Evolutionary conservation across 2,888 invertebrate genomes (phyloP).

Genomic region (Drosophila siamana): DNA sequence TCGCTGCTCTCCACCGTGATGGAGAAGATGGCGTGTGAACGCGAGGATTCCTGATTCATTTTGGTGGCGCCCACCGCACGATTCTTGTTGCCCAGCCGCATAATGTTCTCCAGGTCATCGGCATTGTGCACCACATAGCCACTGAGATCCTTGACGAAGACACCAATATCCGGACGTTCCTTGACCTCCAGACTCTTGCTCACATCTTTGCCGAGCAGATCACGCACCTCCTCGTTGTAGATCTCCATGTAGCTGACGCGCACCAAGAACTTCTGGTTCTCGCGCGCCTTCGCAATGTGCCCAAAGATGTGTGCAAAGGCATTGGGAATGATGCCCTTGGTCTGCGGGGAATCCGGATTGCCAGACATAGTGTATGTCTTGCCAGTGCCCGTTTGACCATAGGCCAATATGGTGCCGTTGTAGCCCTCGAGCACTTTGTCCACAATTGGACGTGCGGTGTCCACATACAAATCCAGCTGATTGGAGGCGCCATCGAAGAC

Average conservation of each 20-base stretch:
- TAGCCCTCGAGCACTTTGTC: slow-evolving; percentile 98
- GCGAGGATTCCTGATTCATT: slow-evolving; percentile 98
- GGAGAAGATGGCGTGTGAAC: slow-evolving; percentile 99
- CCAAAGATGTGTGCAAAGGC: slow-evolving; percentile 99
- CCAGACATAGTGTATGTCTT: slow-evolving; percentile 99
- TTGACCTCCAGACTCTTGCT: slow-evolving; percentile 95
- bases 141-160: slow-evolving; percentile 98
- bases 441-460: slow-evolving; percentile 98
- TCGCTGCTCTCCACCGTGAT: slow-evolving; percentile 98
- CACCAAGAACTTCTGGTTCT: slow-evolving; percentile 97
- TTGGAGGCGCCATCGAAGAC: slow-evolving; percentile 94
- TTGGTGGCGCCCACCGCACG: slow-evolving; percentile 96
- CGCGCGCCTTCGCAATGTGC: slow-evolving; percentile 96
- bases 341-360: slow-evolving; percentile 92
- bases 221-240: slow-evolving; percentile 99
- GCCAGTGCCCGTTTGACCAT: slow-evolving; percentile 98
- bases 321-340: slow-evolving; percentile 98
- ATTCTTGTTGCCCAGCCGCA: slow-evolving; percentile 98
- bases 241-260: slow-evolving; percentile 99
- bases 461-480: slow-evolving; percentile 96
- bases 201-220: slow-evolving; percentile 95
- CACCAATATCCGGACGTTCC: slow-evolving; percentile 96
- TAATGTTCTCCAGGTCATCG: slow-evolving; percentile 96
- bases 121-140: slow-evolving; percentile 99
- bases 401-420: slow-evolving; percentile 97